phyloP scores from a whole-genome alignment of 2,113 vertebrate species.

The Diphyllodes magnificus region DNA sequence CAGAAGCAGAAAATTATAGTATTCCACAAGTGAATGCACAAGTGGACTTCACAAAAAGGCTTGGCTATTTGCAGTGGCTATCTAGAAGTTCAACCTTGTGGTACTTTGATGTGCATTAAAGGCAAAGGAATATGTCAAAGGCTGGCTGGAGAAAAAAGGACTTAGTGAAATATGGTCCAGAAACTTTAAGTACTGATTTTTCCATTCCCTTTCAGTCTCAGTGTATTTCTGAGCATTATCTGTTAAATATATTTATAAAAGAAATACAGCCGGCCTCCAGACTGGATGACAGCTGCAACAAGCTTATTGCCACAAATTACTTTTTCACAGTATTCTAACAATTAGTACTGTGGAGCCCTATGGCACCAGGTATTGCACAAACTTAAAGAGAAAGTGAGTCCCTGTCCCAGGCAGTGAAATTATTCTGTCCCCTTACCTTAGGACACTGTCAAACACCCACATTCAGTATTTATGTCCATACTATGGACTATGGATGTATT shows the following conservation, averaged over 20 bases:
- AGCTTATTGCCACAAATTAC: not conserved
- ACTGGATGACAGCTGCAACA: not conserved
- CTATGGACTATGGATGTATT: not conserved
- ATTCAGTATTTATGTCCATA: not conserved
- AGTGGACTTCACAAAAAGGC: not conserved
- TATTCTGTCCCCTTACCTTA: not conserved
- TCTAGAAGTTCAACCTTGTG: not conserved
- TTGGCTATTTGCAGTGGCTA: not conserved
- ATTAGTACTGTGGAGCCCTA: not conserved
- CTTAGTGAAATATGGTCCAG: not conserved
- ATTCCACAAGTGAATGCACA: not conserved
- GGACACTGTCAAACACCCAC: not conserved
- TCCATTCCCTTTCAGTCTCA: not conserved
- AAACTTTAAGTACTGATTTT: not conserved
- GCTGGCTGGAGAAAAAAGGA: not conserved
- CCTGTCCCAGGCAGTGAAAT: not conserved
- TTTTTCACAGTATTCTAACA: not conserved
- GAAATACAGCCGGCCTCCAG: not conserved
- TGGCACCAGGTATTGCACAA: not conserved
- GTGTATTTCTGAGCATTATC: not conserved
- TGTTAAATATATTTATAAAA: not conserved
- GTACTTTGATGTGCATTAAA: not conserved
- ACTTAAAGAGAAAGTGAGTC: not conserved
- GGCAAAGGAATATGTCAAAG: not conserved
- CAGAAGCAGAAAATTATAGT: constrained; percentile 6